phyloP scores from a whole-genome alignment of 2,113 vertebrate species.

The Jaculus jaculus region DNA sequence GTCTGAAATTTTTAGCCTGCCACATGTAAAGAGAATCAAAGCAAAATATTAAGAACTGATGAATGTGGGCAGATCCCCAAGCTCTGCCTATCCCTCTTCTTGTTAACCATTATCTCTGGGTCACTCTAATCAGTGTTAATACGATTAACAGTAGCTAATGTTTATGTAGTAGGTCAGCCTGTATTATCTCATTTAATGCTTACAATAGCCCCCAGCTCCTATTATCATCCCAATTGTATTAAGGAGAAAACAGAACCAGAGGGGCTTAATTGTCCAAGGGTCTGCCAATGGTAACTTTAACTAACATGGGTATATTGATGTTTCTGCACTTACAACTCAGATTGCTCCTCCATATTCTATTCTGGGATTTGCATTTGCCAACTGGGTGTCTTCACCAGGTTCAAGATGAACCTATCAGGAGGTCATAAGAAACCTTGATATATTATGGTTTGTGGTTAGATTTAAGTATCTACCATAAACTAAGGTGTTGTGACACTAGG shows the following conservation, averaged over 20 bases:
- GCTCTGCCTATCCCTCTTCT: background rate
- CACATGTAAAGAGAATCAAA: background rate
- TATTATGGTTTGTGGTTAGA: background rate
- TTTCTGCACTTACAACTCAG: slow-evolving; percentile 11
- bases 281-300: background rate
- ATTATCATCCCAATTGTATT: slow-evolving; percentile 19
- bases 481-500: too few species aligned
- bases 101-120: background rate
- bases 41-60: background rate
- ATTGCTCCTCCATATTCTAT: background rate
- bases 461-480: too few species aligned
- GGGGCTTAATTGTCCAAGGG: background rate
- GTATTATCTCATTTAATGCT: slow-evolving; percentile 34
- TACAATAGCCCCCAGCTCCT: background rate
- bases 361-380: slow-evolving; percentile 20
- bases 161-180: background rate
- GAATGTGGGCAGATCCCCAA: background rate
- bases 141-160: slow-evolving; percentile 34
- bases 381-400: background rate
- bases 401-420: slow-evolving; percentile 29
- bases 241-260: slow-evolving; percentile 11
- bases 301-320: background rate
- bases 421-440: slow-evolving; percentile 1
- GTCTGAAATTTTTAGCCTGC: background rate
- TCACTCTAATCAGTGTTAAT: background rate